phyloP scores from a whole-genome alignment of 2,113 vertebrate species.

The Perccottus glenii region DNA sequence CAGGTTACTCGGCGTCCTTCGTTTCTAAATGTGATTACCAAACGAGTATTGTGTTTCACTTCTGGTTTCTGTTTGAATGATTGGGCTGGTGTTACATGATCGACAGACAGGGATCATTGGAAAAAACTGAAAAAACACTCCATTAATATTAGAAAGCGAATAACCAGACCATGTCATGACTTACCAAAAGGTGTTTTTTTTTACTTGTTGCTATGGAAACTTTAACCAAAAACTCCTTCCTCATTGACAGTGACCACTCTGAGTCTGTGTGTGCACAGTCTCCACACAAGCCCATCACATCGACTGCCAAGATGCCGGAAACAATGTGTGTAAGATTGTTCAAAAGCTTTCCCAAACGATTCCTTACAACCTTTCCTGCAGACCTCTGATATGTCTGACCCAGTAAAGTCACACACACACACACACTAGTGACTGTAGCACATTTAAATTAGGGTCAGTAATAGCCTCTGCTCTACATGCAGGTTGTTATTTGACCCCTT shows the following conservation, averaged over 20 bases:
- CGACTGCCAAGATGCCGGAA: conserved; percentile 79
- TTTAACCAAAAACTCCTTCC: conserved; percentile 15
- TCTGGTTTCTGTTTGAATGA: conserved; percentile 43
- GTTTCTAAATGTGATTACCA: conserved; percentile 28
- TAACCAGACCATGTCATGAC: background rate
- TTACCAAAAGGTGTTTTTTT: background rate
- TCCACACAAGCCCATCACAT: conserved; percentile 68
- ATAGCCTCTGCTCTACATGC: conserved; percentile 30
- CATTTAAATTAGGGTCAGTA: conserved; percentile 21
- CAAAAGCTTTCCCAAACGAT: conserved; percentile 58
- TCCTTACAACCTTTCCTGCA: conserved; percentile 52
- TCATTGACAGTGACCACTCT: conserved; percentile 68
- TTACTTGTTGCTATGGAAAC: background rate
- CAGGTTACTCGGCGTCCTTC: conserved; percentile 27
- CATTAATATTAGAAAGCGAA: background rate
- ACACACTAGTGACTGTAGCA: conserved; percentile 26
- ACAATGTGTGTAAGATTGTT: conserved; percentile 83
- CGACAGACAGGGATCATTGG: background rate
- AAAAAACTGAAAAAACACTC: background rate
- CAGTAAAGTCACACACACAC: conserved; percentile 45
- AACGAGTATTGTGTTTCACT: conserved; percentile 57
- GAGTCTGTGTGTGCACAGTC: conserved; percentile 79
- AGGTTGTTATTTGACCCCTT: conserved; percentile 43
- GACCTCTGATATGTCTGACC: conserved; percentile 46
- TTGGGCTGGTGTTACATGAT: conserved; percentile 25